These are phyloP conservation scores for Rotaria sp. DNA, from an alignment of 2,888 invertebrate genomes.

Conservation along the genomic window DNA sequence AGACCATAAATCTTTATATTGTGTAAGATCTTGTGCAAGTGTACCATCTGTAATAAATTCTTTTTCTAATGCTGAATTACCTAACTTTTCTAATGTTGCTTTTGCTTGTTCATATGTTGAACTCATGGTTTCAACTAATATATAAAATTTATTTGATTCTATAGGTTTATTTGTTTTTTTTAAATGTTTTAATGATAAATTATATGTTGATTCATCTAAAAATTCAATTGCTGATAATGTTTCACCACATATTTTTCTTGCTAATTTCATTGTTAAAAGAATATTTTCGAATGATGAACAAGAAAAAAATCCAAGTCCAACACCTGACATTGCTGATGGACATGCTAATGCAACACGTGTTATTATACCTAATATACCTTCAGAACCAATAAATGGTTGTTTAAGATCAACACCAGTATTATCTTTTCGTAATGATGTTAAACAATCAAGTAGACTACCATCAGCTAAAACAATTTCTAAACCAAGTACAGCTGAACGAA, in stretches of 20 bases:
- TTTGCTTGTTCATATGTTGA: constrained; percentile 75
- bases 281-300: constrained; percentile 71
- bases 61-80: constrained; percentile 67
- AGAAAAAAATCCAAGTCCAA: constrained; percentile 68
- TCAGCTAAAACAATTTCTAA: constrained; percentile 66
- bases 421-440: constrained; percentile 77
- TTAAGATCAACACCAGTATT: constrained; percentile 95
- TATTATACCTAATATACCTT: constrained; percentile 87
- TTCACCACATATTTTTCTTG: constrained; percentile 72
- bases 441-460: constrained; percentile 68
- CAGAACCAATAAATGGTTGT: constrained; percentile 91
- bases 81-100: constrained; percentile 73
- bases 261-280: constrained; percentile 67
- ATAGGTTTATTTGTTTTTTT: constrained; percentile 58
- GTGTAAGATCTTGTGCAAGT: constrained; percentile 72
- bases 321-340: constrained; percentile 71
- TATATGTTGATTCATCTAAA: constrained; percentile 71
- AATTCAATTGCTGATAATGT: constrained; percentile 90
- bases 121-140: constrained; percentile 60
- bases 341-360: constrained; percentile 85
- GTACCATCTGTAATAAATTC: constrained; percentile 74
- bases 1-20: constrained; percentile 77
- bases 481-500: constrained; percentile 82
- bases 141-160: constrained; percentile 48
- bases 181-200: constrained; percentile 63